Conservation (phyloP, 2,888 invertebrate species). For the Aspidapion aeneum region DNA sequence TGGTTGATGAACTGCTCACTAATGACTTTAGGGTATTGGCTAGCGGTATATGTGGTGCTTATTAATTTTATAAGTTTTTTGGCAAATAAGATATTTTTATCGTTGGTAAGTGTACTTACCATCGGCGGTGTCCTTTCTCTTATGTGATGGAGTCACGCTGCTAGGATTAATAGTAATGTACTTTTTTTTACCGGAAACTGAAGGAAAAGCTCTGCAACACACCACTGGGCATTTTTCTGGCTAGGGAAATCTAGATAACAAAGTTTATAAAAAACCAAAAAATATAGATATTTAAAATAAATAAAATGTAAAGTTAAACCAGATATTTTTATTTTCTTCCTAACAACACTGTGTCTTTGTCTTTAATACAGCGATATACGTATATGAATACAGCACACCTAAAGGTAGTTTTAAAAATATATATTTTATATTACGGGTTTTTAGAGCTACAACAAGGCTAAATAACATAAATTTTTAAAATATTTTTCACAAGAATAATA, state of each 20-base stretch:
- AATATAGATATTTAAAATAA: no score
- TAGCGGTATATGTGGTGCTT: slow-evolving; percentile 68
- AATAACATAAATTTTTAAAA: no score
- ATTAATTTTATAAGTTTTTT: slow-evolving; percentile 74
- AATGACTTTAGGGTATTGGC: slow-evolving; percentile 65
- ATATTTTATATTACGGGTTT: no score
- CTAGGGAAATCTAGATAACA: slow-evolving; percentile 50
- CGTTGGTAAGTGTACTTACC: slow-evolving; percentile 58
- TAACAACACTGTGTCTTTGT: no score
- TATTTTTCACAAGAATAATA: no score
- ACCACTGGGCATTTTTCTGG: slow-evolving; percentile 69
- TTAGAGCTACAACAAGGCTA: no score
- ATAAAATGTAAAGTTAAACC: no score
- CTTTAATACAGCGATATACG: no score
- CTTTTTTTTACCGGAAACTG: slow-evolving; percentile 75
- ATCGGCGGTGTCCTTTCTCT: slow-evolving; percentile 69
- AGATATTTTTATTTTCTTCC: no score
- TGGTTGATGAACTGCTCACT: slow-evolving; percentile 74
- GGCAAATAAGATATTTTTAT: slow-evolving; percentile 69
- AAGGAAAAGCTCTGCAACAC: slow-evolving; percentile 68
- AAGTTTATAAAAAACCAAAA: slow-evolving; percentile 35
- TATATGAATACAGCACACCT: no score
- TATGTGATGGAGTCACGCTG: slow-evolving; percentile 62
- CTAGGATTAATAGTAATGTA: slow-evolving; percentile 61
- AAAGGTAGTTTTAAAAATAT: no score